Evolutionary conservation across 2,113 vertebrate species (phyloP).

Genomic region (Paramormyrops kingsleyae): DNA sequence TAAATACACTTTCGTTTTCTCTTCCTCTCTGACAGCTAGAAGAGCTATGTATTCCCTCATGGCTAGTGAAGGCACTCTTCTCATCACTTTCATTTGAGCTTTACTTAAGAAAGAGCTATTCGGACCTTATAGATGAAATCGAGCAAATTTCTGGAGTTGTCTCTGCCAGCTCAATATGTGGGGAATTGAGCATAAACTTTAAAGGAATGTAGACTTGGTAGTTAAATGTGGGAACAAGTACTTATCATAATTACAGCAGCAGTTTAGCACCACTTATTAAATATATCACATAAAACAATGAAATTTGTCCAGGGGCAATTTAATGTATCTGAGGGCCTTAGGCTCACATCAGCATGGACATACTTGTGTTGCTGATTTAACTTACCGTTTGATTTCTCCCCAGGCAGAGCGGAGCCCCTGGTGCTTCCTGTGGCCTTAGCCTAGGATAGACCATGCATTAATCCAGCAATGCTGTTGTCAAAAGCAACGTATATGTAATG

Average conservation of each 20-base stretch:
- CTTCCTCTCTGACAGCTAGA: conserved; percentile 48
- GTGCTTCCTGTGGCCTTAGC: not conserved
- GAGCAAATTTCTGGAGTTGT: not conserved
- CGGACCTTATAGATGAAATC: conserved; percentile 1
- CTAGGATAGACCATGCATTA: not conserved
- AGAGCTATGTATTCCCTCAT: conserved; percentile 50
- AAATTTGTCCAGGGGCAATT: not conserved
- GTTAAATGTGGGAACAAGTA: not conserved
- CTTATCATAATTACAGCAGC: not conserved
- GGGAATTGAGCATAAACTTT: not conserved
- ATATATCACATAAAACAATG: not conserved
- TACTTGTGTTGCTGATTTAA: not conserved
- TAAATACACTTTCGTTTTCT: conserved; percentile 52
- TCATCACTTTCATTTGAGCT: conserved; percentile 56
- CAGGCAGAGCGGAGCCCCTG: not conserved
- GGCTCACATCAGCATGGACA: not conserved
- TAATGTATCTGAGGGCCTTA: not conserved
- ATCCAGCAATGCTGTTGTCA: not conserved
- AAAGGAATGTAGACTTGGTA: not conserved
- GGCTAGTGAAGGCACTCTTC: conserved; percentile 30
- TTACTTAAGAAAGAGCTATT: conserved; percentile 38
- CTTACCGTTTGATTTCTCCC: not conserved
- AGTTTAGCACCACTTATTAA: not conserved
- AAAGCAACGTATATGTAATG: not conserved
- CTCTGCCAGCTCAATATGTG: not conserved